Conservation (phyloP, 2,113 vertebrate species). For the Tapirus terrestris region DNA sequence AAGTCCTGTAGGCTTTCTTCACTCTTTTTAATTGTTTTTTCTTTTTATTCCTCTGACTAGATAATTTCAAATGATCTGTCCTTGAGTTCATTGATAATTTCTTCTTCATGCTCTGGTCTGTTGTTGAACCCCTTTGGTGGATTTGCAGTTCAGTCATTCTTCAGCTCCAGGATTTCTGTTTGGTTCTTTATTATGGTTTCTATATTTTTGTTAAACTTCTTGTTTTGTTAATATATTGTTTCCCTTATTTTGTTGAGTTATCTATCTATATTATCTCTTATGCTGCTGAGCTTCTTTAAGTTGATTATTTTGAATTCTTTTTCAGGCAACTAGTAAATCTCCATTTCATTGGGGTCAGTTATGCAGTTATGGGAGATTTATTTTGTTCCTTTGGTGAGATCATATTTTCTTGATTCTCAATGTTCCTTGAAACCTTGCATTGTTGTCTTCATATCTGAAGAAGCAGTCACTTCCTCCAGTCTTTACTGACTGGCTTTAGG, state of each 20-base stretch:
- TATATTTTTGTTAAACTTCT: not conserved
- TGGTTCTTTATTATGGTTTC: not conserved
- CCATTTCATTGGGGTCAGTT: not conserved
- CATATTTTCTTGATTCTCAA: not conserved
- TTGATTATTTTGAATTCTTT: conserved; percentile 18
- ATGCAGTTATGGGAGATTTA: not conserved
- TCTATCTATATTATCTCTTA: not conserved
- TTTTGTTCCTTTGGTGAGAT: not conserved
- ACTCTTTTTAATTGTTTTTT: not conserved
- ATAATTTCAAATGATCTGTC: not conserved
- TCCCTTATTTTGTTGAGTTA: not conserved
- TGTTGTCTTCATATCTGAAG: not conserved
- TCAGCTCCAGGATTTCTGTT: not conserved
- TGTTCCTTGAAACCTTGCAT: not conserved
- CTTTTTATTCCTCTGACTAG: not conserved
- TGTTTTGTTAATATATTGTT: not conserved
- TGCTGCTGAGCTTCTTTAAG: not conserved
- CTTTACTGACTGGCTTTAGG: not conserved
- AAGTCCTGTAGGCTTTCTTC: not conserved
- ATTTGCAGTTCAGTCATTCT: not conserved
- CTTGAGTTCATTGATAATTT: not conserved
- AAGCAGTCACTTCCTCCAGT: not conserved
- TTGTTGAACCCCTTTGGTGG: not conserved
- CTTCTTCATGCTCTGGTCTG: not conserved
- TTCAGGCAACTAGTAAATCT: not conserved